Conservation (phyloP, 2,888 invertebrate genomes). For the Dicyrtomina minuta region DNA sequence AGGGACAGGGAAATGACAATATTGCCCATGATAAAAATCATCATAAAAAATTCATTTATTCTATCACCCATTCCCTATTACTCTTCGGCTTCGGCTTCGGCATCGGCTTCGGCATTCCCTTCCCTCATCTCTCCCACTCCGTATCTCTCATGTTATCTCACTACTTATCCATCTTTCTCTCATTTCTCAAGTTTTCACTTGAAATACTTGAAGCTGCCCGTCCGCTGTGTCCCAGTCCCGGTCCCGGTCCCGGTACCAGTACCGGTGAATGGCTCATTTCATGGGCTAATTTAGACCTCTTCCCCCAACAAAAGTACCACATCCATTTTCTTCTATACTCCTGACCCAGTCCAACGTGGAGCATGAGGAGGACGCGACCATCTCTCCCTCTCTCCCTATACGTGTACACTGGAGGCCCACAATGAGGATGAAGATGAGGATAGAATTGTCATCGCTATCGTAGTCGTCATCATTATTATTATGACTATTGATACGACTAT, state of each 20-base stretch:
- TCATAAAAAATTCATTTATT: slow-evolving; percentile 22
- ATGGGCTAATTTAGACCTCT: slow-evolving; percentile 15
- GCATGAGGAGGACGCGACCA: no score
- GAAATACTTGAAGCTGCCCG: no score
- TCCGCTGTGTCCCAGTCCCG: no score
- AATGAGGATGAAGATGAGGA: neutral
- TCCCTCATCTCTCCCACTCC: neutral
- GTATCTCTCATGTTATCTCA: neutral
- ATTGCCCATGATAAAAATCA: slow-evolving; percentile 19
- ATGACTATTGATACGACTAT: slow-evolving; percentile 31
- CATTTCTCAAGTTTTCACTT: no score
- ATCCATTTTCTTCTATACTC: slow-evolving; percentile 4
- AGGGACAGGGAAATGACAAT: slow-evolving; percentile 9
- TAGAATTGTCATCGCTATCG: neutral
- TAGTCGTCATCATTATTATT: neutral
- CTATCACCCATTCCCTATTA: slow-evolving; percentile 8
- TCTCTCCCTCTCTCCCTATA: no score
- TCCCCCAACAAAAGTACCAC: no score
- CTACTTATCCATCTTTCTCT: neutral
- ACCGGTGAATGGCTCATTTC: neutral
- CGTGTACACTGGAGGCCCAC: neutral
- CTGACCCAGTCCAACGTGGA: no score
- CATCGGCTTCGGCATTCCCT: neutral
- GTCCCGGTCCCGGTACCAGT: no score
- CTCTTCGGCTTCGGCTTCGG: neutral